phyloP scores from a whole-genome alignment of 2,797 vertebrate genomes.

The Darevskia nairensis region DNA sequence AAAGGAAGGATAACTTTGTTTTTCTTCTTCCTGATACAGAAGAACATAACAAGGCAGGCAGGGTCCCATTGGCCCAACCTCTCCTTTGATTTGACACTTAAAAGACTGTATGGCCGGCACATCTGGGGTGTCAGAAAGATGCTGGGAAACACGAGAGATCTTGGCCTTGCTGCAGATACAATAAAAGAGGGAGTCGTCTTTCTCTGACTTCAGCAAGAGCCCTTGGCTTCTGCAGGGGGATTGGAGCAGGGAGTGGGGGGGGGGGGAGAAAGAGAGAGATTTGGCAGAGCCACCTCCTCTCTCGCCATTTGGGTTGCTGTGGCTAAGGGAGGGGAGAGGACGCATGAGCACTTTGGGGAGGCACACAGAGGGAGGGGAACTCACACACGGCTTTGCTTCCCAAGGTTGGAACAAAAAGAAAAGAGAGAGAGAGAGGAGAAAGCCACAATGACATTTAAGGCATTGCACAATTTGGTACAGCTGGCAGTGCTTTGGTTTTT shows the following conservation, averaged over 20 bases:
- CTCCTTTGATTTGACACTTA: background rate
- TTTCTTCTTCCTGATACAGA: conserved; percentile 17
- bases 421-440: conserved; percentile 41
- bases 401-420: background rate
- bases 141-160: conserved; percentile 23
- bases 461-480: conserved; percentile 54
- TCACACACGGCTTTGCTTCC: background rate
- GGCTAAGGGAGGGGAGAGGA: background rate
- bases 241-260: background rate
- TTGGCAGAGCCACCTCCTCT: background rate
- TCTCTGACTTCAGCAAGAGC: conserved; percentile 14
- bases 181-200: conserved; percentile 26
- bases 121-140: conserved; percentile 3
- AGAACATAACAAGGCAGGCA: conserved; percentile 14
- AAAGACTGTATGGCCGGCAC: accelerated
- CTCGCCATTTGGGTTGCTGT: conserved; percentile 9
- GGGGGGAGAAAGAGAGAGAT: background rate
- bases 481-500: conserved; percentile 34
- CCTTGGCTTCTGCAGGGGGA: conserved; percentile 7
- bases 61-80: background rate
- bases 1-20: conserved; percentile 24
- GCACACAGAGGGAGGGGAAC: background rate
- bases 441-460: conserved; percentile 38
- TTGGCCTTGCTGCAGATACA: conserved; percentile 50
- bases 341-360: background rate